A percentile compares a stretch with the other conserved stretches of the same genome.
Conservation (phyloP, 2,113 vertebrate genomes). For the Herpailurus yagouaroundi region DNA sequence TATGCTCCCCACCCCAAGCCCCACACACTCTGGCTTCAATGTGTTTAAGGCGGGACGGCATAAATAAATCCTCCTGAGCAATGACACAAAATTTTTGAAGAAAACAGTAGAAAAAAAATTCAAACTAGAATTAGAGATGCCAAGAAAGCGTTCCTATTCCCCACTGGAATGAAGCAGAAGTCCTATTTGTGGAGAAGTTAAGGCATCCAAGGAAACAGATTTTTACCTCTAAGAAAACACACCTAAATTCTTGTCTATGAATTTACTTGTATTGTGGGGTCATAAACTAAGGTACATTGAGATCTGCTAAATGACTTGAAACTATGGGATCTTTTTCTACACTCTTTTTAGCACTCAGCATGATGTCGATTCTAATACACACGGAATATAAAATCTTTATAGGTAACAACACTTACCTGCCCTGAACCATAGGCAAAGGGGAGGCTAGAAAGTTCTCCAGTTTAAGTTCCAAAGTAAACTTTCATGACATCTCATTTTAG, state of each 20-base stretch:
- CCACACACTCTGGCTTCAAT: not conserved
- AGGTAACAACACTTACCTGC: not conserved
- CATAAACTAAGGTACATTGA: not conserved
- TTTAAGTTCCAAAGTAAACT: not conserved
- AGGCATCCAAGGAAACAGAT: not conserved
- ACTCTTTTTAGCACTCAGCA: not conserved
- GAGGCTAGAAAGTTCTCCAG: not conserved
- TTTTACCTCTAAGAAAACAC: not conserved
- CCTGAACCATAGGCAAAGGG: not conserved
- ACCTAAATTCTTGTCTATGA: not conserved
- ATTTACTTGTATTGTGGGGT: not conserved
- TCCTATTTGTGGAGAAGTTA: not conserved
- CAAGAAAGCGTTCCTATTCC: not conserved
- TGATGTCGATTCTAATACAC: not conserved
- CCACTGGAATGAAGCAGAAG: not conserved
- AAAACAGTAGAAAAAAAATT: not conserved
- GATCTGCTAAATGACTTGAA: not conserved
- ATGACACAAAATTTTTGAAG: not conserved
- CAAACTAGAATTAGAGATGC: not conserved
- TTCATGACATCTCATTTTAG: conserved; percentile 3
- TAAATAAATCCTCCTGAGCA: not conserved
- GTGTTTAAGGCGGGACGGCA: not conserved
- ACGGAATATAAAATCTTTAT: not conserved
- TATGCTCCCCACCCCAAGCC: not conserved
- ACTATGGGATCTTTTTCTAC: not conserved